Percentiles rank a stretch among this genome's conserved stretches.
phyloP scores from a whole-genome alignment of 2,797 vertebrate genomes.

The Epinephelus awoara region DNA sequence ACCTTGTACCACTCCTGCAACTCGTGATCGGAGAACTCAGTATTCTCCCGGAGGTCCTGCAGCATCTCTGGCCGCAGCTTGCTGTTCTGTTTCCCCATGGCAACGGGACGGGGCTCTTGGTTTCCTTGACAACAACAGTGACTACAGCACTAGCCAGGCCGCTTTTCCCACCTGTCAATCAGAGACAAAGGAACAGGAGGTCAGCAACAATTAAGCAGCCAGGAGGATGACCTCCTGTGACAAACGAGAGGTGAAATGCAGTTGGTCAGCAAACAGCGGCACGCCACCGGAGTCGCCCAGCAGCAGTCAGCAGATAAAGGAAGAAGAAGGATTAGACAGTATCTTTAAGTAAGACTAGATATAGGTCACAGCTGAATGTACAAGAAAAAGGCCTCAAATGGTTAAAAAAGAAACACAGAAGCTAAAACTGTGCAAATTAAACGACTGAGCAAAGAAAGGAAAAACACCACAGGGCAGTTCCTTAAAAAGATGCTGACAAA shows the following conservation, averaged over 20 bases:
- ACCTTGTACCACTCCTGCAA: constrained; percentile 92
- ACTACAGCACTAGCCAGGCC: constrained; percentile 66
- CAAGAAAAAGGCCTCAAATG: not conserved
- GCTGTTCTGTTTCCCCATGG: constrained; percentile 92
- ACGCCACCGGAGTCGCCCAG: not conserved
- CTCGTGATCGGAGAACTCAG: constrained; percentile 90
- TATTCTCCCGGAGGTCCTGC: constrained; percentile 90
- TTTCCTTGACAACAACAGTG: constrained; percentile 68
- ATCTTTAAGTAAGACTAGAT: not conserved
- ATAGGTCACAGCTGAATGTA: not conserved
- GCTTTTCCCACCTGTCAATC: constrained; percentile 82
- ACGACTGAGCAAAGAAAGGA: not conserved
- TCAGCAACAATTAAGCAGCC: constrained; percentile 49
- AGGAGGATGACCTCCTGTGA: constrained; percentile 30
- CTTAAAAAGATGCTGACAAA: not conserved
- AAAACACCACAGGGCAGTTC: not conserved
- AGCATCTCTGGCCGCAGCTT: constrained; percentile 90
- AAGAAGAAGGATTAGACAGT: not conserved
- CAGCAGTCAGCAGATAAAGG: constrained; percentile 12
- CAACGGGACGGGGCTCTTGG: constrained; percentile 66
- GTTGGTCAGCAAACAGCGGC: constrained; percentile 12
- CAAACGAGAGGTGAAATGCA: constrained; percentile 4
- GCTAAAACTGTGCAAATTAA: not conserved
- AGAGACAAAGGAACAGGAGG: constrained; percentile 49
- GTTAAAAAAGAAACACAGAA: not conserved